A percentile compares a stretch with the other conserved stretches of the same genome.
phyloP scores from a whole-genome alignment of 1,140 invertebrate genomes.

The Mya arenaria region DNA sequence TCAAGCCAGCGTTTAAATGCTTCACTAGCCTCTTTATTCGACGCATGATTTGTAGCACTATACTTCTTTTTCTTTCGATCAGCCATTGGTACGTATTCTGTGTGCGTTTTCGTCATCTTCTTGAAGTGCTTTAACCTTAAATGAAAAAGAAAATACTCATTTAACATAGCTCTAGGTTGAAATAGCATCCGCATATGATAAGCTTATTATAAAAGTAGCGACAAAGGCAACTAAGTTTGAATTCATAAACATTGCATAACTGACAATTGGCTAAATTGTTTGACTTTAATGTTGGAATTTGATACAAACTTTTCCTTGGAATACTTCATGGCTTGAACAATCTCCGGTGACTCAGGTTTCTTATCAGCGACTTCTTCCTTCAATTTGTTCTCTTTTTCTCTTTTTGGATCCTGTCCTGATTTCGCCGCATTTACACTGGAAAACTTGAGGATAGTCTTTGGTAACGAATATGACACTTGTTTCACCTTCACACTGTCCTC shows the following conservation, averaged over 20 bases:
- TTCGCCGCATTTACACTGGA: slow-evolving; percentile 10
- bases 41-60: slow-evolving; percentile 1
- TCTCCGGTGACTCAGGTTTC: background rate
- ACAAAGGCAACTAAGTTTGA: background rate
- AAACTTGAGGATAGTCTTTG: slow-evolving; percentile 33
- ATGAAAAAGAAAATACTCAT: background rate
- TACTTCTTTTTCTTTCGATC: slow-evolving; percentile 23
- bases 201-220: no score
- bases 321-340: slow-evolving; percentile 27
- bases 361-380: background rate
- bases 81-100: slow-evolving; percentile 22
- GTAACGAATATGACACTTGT: background rate
- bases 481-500: slow-evolving; percentile 37
- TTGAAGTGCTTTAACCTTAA: slow-evolving; percentile 40
- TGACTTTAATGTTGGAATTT: no score
- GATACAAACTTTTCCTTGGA: slow-evolving; percentile 21
- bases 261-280: no score
- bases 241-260: no score
- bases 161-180: background rate
- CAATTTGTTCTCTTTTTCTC: background rate
- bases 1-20: slow-evolving; percentile 69
- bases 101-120: background rate
- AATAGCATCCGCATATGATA: no score
- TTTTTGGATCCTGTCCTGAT: background rate
- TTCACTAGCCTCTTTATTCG: slow-evolving; percentile 40